Evolutionary conservation across 2,888 invertebrate genomes (phyloP).

Genomic region (Conistra vaccinii): DNA sequence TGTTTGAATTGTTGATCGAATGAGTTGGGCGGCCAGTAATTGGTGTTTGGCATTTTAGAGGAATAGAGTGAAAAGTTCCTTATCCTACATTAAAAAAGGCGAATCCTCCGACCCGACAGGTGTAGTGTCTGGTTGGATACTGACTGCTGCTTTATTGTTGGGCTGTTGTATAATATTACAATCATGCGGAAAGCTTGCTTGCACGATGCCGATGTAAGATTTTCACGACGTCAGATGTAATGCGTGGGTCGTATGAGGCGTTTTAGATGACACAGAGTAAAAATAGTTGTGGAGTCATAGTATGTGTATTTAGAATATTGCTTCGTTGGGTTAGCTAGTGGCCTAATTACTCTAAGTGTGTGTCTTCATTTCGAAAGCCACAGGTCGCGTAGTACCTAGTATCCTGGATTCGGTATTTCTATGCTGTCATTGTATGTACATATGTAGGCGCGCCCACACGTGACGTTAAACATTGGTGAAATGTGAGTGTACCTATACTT

Average conservation of each 20-base stretch:
- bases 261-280: neutral
- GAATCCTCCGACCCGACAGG: neutral
- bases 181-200: no score
- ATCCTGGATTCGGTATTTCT: neutral
- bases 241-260: neutral
- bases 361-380: neutral
- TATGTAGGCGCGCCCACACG: neutral
- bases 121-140: no score
- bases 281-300: no score
- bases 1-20: slow-evolving; percentile 6
- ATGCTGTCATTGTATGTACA: neutral
- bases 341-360: neutral
- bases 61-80: neutral
- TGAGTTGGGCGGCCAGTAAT: neutral
- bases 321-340: neutral
- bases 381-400: neutral
- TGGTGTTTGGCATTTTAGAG: neutral
- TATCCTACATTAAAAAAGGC: neutral
- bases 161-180: no score
- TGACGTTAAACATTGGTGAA: neutral
- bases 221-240: no score
- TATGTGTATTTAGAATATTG: neutral
- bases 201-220: no score
- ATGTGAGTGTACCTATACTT: no score
- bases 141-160: no score